Evolutionary conservation across 2,797 vertebrate genomes (phyloP).

Genomic region (Halcyon chelicuti): DNA sequence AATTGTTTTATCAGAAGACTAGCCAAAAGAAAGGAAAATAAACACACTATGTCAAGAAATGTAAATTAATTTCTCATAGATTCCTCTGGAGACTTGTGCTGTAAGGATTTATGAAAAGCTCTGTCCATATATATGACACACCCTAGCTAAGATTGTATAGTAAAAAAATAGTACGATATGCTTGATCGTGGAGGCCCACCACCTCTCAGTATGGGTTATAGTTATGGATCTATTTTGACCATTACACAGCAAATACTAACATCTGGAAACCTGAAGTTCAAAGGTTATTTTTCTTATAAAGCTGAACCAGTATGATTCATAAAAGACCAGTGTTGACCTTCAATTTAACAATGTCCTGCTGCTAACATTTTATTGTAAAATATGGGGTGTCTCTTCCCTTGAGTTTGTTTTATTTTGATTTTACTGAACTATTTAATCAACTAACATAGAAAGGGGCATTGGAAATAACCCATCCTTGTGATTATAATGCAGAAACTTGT

Average conservation of each 20-base stretch:
- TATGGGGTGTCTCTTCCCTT: neutral
- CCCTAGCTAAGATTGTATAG: slow-evolving; percentile 26
- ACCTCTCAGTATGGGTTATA: slow-evolving; percentile 32
- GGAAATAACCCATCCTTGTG: neutral
- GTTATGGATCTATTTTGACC: slow-evolving; percentile 73
- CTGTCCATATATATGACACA: neutral
- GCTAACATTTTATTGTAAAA: slow-evolving; percentile 46
- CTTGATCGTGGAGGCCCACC: neutral
- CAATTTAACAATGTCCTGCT: slow-evolving; percentile 51
- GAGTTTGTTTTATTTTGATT: slow-evolving; percentile 30
- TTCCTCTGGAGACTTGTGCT: neutral
- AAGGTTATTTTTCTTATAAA: slow-evolving; percentile 75
- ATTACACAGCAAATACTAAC: slow-evolving; percentile 69
- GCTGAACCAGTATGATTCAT: slow-evolving; percentile 63
- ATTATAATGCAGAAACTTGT: neutral
- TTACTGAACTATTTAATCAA: slow-evolving; percentile 21
- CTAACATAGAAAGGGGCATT: neutral
- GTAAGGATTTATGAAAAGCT: slow-evolving; percentile 31
- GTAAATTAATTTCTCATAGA: neutral
- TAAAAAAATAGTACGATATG: slow-evolving; percentile 41
- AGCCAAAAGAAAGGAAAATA: neutral
- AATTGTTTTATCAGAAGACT: neutral
- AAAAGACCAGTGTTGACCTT: slow-evolving; percentile 67
- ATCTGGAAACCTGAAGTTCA: slow-evolving; percentile 78
- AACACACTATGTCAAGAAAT: neutral